Percentiles rank a stretch among this genome's conserved stretches.
These are phyloP conservation scores for Astyanax mexicanus DNA, from an alignment of 2,797 vertebrate species.

Conservation along the genomic window DNA sequence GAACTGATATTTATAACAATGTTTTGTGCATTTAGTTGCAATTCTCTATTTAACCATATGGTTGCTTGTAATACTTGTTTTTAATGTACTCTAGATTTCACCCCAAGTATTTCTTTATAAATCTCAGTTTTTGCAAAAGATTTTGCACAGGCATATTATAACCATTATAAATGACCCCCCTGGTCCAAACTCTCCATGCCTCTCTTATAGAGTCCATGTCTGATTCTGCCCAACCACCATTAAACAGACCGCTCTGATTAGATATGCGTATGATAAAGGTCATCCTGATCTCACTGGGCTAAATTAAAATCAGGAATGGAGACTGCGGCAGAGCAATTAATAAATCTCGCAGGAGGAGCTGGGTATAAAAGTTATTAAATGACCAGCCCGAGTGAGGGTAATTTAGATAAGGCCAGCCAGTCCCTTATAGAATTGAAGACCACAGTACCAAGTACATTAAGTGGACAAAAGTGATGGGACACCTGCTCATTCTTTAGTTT, in stretches of 20 bases:
- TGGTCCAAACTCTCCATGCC: slow-evolving; percentile 3
- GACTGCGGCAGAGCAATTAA: neutral
- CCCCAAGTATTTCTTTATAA: no score
- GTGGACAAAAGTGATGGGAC: no score
- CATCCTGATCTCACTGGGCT: neutral
- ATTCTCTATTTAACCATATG: no score
- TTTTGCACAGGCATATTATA: no score
- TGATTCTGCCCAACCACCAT: neutral
- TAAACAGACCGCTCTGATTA: slow-evolving; percentile 19
- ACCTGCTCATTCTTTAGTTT: no score
- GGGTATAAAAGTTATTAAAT: slow-evolving; percentile 10
- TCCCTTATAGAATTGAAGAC: neutral
- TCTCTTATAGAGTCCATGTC: neutral
- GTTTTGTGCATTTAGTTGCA: no score
- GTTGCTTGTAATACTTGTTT: no score
- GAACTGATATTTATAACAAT: no score
- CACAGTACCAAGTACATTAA: no score
- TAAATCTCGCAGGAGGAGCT: slow-evolving; percentile 4
- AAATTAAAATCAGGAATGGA: slow-evolving; percentile 26
- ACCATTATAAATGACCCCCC: no score
- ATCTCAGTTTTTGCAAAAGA: no score
- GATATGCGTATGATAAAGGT: neutral
- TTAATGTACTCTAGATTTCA: no score
- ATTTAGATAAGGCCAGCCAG: neutral
- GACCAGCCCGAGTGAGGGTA: neutral